phyloP scores from a whole-genome alignment of 2,797 vertebrate genomes.

The Cyclura pinguis region DNA sequence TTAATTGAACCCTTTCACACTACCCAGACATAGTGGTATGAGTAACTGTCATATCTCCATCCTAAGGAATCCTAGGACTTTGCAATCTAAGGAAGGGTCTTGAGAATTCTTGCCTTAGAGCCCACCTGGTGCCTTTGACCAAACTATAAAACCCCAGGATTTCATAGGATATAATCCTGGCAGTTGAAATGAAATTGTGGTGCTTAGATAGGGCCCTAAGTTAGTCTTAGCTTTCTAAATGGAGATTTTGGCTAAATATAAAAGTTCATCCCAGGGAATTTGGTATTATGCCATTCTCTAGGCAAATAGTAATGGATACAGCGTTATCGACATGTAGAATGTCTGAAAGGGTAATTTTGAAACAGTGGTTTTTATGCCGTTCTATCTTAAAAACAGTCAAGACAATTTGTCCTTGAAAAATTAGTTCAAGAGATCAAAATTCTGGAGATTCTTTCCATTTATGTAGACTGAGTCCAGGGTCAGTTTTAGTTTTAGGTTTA shows the following conservation, averaged over 20 bases:
- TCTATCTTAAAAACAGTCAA: not conserved
- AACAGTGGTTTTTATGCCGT: not conserved
- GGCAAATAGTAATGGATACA: not conserved
- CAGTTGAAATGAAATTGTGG: too few species aligned
- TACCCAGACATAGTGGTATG: too few species aligned
- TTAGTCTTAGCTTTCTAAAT: slow-evolving; percentile 2
- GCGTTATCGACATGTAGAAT: not conserved
- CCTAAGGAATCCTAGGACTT: too few species aligned
- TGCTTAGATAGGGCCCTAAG: too few species aligned
- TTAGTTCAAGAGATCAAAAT: not conserved
- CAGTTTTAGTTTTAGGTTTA: not conserved
- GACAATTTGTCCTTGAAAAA: not conserved
- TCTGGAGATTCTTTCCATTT: not conserved
- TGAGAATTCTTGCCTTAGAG: not conserved
- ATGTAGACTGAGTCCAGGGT: not conserved
- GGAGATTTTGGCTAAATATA: not conserved
- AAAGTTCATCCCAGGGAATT: not conserved
- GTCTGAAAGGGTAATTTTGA: not conserved
- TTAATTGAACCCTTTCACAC: not conserved
- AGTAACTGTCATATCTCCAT: too few species aligned
- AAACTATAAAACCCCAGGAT: too few species aligned
- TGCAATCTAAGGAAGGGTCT: too few species aligned
- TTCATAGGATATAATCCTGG: too few species aligned
- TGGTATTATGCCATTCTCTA: not conserved
- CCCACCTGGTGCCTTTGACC: too few species aligned